Conservation (phyloP, 2,888 invertebrate genomes). For the Tortricodes alternella region DNA sequence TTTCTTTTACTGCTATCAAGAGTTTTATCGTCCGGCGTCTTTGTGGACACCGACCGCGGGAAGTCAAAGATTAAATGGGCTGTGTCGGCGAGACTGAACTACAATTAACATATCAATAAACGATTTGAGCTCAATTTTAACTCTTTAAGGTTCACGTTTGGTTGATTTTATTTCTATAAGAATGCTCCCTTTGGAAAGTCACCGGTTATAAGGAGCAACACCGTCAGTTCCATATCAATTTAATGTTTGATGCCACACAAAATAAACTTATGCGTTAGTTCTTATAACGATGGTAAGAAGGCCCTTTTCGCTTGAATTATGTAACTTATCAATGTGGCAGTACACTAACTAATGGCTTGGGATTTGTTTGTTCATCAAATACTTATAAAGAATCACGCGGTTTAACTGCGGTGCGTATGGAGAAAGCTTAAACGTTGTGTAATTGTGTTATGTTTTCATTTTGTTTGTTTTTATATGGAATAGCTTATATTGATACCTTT, state of each 20-base stretch:
- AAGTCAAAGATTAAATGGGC: background rate
- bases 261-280: too few species aligned
- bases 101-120: constrained; percentile 4
- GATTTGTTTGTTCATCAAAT: constrained; percentile 5
- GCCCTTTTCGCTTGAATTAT: background rate
- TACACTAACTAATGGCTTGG: constrained; percentile 20
- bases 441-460: constrained; percentile 3
- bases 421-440: constrained; percentile 15
- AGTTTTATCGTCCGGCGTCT: background rate
- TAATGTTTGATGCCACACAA: background rate
- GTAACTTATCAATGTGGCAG: too few species aligned
- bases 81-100: constrained; percentile 10
- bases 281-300: background rate
- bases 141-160: background rate
- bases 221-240: background rate
- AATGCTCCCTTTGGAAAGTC: constrained; percentile 13
- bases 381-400: constrained; percentile 20
- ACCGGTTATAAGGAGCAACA: constrained; percentile 14
- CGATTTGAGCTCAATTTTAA: background rate
- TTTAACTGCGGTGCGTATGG: constrained; percentile 17
- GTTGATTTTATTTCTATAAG: background rate
- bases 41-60: background rate
- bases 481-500: too few species aligned
- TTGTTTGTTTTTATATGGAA: background rate
- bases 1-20: background rate